These are phyloP conservation scores for Equus przewalskii DNA, from an alignment of 2,113 vertebrate species.

Conservation along the genomic window DNA sequence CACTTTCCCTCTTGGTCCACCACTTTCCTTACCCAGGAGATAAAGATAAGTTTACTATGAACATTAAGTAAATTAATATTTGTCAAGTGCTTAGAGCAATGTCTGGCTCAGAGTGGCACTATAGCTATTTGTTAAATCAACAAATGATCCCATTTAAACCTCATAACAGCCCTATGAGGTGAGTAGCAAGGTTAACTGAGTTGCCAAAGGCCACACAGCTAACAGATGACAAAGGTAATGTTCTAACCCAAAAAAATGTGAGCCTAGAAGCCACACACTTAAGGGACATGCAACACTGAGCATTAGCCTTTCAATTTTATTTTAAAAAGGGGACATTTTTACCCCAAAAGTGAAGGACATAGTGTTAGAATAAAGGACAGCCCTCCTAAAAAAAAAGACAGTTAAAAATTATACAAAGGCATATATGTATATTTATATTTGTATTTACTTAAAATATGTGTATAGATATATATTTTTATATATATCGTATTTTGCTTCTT, in stretches of 20 bases:
- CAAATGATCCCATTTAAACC: not conserved
- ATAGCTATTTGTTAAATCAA: not conserved
- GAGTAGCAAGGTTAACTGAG: not conserved
- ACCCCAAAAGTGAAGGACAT: not conserved
- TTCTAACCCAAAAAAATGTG: not conserved
- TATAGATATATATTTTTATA: not conserved
- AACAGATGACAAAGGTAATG: not conserved
- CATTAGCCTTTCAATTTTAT: not conserved
- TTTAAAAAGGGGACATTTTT: not conserved
- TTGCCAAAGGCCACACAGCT: not conserved
- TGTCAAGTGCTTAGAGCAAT: not conserved
- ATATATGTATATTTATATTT: not conserved
- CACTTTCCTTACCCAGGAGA: not conserved
- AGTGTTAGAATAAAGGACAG: not conserved
- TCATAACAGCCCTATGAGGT: not conserved
- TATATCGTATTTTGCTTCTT: not conserved
- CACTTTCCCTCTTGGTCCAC: not conserved
- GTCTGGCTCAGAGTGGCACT: not conserved
- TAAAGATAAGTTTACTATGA: not conserved
- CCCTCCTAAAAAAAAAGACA: not conserved
- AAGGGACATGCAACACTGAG: not conserved
- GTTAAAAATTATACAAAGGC: not conserved
- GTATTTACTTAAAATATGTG: not conserved
- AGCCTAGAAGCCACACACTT: not conserved
- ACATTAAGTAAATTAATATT: not conserved